These are phyloP conservation scores for Syngnathus acus DNA, from an alignment of 2,797 vertebrate genomes.

Conservation along the genomic window DNA sequence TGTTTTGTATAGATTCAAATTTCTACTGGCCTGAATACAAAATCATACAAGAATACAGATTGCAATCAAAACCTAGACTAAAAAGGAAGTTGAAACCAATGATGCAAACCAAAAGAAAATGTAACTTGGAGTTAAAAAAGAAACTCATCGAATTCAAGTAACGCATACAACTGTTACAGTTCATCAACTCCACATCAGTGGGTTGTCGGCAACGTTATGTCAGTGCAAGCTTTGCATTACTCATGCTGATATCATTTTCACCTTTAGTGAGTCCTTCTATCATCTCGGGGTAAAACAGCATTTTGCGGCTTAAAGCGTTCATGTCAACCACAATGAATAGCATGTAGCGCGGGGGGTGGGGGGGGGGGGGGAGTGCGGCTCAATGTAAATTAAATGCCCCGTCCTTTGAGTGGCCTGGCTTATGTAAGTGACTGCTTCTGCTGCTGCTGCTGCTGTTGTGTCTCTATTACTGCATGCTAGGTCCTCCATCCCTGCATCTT, in stretches of 20 bases:
- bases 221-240: neutral
- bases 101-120: neutral
- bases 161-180: neutral
- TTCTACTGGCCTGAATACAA: too few relatives aligned
- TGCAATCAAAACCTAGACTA: neutral
- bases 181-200: neutral
- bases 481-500: constrained; percentile 41
- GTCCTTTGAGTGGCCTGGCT: constrained; percentile 60
- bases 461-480: constrained; percentile 17
- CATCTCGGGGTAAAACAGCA: constrained; percentile 25
- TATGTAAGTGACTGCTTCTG: constrained; percentile 59
- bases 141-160: neutral
- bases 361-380: constrained; percentile 37
- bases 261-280: constrained; percentile 13
- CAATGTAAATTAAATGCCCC: constrained; percentile 57
- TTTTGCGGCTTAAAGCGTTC: constrained; percentile 42
- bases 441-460: constrained; percentile 11
- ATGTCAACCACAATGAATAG: constrained; percentile 42
- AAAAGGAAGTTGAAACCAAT: neutral
- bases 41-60: too few relatives aligned
- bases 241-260: neutral
- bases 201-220: neutral
- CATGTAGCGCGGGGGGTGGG: constrained; percentile 30
- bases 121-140: neutral
- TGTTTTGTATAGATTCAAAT: too few relatives aligned